Conservation (phyloP, 2,888 invertebrate genomes). For the Acholoe squamosa region DNA sequence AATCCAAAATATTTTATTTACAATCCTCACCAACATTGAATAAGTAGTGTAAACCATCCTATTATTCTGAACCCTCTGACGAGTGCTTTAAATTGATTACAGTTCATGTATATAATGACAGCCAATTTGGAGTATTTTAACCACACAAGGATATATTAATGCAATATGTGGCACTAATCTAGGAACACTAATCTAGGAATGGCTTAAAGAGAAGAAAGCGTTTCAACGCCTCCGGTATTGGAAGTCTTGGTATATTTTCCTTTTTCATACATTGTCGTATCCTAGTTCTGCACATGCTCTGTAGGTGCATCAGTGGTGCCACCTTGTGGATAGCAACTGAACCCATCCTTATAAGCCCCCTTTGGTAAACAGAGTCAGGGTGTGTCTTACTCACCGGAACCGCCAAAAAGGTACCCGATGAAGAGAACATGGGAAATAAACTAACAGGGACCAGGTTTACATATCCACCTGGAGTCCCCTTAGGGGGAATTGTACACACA, state of each 20-base stretch:
- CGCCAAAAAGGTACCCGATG: slow-evolving; percentile 34
- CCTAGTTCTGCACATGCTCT: slow-evolving; percentile 50
- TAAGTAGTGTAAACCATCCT: too few relatives aligned
- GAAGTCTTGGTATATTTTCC: slow-evolving; percentile 24
- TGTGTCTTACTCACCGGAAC: slow-evolving; percentile 39
- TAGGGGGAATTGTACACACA: background rate
- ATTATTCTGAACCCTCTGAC: too few relatives aligned
- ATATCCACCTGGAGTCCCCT: background rate
- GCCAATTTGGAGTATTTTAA: too few relatives aligned
- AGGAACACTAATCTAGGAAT: slow-evolving; percentile 29
- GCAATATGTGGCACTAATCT: too few relatives aligned
- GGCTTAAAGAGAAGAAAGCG: slow-evolving; percentile 58
- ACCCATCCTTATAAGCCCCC: background rate
- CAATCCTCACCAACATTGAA: too few relatives aligned
- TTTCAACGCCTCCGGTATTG: slow-evolving; percentile 54
- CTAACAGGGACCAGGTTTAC: slow-evolving; percentile 35
- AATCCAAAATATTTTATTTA: too few relatives aligned
- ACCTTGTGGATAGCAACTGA: slow-evolving; percentile 58
- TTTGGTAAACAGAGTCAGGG: slow-evolving; percentile 15
- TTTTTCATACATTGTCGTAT: slow-evolving; percentile 31
- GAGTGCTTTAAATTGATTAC: too few relatives aligned
- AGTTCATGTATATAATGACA: too few relatives aligned
- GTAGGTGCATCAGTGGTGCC: slow-evolving; percentile 52
- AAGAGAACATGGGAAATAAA: slow-evolving; percentile 59
- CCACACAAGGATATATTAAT: too few relatives aligned